Evolutionary conservation across 1,140 invertebrate genomes (phyloP).

Genomic region (Drosophila ogumai): DNA sequence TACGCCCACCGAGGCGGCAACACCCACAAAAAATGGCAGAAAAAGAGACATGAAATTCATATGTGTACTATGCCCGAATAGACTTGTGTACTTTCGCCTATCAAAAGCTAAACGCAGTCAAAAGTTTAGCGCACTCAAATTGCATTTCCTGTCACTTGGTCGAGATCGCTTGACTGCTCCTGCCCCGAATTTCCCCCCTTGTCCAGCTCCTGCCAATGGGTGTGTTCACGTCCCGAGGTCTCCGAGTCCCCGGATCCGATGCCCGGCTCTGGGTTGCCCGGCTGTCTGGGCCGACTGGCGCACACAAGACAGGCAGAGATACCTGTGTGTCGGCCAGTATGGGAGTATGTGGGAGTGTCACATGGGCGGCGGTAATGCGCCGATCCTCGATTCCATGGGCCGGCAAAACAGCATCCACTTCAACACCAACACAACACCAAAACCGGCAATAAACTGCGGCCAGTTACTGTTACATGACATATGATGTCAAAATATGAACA

Average conservation of each 20-base stretch:
- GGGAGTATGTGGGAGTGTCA: constrained; percentile 71
- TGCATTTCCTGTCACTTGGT: constrained; percentile 79
- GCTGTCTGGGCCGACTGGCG: constrained; percentile 55
- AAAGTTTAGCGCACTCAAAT: constrained; percentile 74
- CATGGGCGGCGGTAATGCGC: constrained; percentile 31
- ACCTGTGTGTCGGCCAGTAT: constrained; percentile 64
- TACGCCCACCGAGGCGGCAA: constrained; percentile 60
- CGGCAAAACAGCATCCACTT: constrained; percentile 47
- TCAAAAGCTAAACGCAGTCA: constrained; percentile 77
- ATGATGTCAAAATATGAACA: constrained; percentile 69
- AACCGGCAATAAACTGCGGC: constrained; percentile 52
- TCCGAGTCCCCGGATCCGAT: constrained; percentile 42
- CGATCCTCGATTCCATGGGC: constrained; percentile 19
- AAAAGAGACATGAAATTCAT: constrained; percentile 28
- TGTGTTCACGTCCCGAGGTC: constrained; percentile 58
- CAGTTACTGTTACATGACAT: constrained; percentile 74
- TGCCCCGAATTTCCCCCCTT: constrained; percentile 51
- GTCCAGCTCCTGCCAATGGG: constrained; percentile 36
- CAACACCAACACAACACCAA: constrained; percentile 63
- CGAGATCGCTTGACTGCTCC: constrained; percentile 55
- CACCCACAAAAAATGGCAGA: constrained; percentile 44
- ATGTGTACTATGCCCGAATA: constrained; percentile 40
- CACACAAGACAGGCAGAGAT: constrained; percentile 64
- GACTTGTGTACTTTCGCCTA: constrained; percentile 70
- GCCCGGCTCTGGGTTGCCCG: constrained; percentile 37